A percentile compares a stretch with the other conserved stretches of the same genome.
Conservation (phyloP, 2,113 vertebrate genomes). For the Phoenicopterus ruber region DNA sequence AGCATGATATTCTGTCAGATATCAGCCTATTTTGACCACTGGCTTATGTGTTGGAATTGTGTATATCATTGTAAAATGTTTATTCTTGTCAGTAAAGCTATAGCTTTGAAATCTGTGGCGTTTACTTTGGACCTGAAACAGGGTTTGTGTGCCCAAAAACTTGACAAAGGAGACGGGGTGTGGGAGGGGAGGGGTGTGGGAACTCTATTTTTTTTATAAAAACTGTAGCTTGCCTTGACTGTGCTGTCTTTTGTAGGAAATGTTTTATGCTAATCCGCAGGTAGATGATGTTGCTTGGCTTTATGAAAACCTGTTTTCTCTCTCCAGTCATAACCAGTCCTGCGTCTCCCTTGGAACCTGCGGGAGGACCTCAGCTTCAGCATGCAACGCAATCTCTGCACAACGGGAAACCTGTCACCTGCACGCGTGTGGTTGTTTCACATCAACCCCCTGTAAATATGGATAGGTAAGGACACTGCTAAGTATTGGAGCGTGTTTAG, state of each 20-base stretch:
- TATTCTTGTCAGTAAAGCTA: background rate
- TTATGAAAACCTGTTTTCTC: background rate
- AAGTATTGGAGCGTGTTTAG: background rate
- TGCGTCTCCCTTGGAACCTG: background rate
- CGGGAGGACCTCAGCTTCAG: slow-evolving; percentile 28
- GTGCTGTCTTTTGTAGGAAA: background rate
- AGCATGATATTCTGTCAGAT: background rate
- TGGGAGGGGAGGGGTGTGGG: background rate
- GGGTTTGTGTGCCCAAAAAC: background rate
- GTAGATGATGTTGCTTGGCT: background rate
- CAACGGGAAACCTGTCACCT: background rate
- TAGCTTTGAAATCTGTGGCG: background rate
- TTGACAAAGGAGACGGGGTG: background rate
- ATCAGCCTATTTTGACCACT: background rate
- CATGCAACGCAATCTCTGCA: background rate
- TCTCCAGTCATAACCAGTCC: background rate
- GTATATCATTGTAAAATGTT: background rate
- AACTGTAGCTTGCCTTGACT: background rate
- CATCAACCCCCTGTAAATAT: slow-evolving; percentile 39
- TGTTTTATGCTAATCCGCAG: background rate
- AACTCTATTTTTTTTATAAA: background rate
- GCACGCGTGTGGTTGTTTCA: background rate
- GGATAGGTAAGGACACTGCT: slow-evolving; percentile 72
- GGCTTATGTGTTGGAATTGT: background rate
- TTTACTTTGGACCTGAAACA: background rate